phyloP scores from a whole-genome alignment of 2,888 invertebrate genomes.

The Hydrotaea diabolus region DNA sequence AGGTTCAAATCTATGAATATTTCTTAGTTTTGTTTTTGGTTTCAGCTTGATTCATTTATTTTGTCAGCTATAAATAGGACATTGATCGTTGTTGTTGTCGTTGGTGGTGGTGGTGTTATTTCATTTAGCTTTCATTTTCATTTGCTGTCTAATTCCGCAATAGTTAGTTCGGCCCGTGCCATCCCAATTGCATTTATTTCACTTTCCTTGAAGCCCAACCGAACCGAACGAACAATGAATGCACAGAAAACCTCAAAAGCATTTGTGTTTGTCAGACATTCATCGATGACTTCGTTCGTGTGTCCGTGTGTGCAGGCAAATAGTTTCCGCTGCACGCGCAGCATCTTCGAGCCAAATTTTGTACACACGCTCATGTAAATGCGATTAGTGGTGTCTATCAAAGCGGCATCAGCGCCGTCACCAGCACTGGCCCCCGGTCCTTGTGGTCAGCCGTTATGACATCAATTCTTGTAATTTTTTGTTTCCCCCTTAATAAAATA shows the following conservation, averaged over 20 bases:
- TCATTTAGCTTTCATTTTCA: slow-evolving; percentile 53
- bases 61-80: background rate
- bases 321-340: slow-evolving; percentile 58
- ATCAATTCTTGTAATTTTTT: too few relatives aligned
- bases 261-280: slow-evolving; percentile 37
- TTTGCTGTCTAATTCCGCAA: background rate
- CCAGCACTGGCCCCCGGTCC: too few relatives aligned
- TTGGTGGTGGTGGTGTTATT: background rate
- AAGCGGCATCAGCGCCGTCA: too few relatives aligned
- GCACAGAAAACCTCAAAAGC: background rate
- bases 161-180: background rate
- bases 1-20: too few relatives aligned
- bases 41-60: background rate
- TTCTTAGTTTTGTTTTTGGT: background rate
- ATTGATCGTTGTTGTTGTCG: background rate
- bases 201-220: slow-evolving; percentile 32
- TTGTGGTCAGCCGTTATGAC: too few relatives aligned
- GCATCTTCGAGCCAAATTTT: slow-evolving; percentile 56
- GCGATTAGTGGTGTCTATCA: too few relatives aligned
- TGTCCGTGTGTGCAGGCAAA: slow-evolving; percentile 27
- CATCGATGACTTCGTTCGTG: background rate
- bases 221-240: background rate
- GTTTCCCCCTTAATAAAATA: too few relatives aligned
- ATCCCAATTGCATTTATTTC: slow-evolving; percentile 38
- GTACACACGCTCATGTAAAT: background rate